Conservation (phyloP, 2,888 invertebrate species). For the Hartigia nigra region DNA sequence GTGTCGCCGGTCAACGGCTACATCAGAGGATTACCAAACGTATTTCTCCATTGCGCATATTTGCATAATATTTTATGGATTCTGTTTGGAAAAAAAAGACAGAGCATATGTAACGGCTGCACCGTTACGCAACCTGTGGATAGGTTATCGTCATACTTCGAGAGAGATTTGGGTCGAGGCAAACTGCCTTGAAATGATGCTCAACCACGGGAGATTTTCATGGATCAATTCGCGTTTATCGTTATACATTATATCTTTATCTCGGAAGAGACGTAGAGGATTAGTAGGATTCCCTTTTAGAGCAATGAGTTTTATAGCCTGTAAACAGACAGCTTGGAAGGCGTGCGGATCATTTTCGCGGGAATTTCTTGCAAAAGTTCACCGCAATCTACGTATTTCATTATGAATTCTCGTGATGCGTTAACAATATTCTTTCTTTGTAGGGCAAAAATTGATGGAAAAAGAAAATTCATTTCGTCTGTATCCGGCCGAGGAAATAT, state of each 20-base stretch:
- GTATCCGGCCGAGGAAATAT: too few species aligned
- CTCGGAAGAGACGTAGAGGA: neutral
- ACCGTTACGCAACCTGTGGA: neutral
- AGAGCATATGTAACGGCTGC: neutral
- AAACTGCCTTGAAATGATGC: neutral
- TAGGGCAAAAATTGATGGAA: neutral
- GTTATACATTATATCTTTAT: neutral
- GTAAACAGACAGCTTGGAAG: neutral
- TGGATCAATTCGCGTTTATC: neutral
- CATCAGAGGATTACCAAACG: neutral
- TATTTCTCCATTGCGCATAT: neutral
- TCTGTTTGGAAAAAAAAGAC: neutral
- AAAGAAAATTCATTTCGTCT: neutral
- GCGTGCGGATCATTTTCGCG: neutral
- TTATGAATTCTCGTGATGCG: too few species aligned
- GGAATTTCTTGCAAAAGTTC: neutral
- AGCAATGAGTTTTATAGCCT: neutral
- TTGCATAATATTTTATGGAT: neutral
- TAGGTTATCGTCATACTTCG: neutral
- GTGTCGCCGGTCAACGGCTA: neutral
- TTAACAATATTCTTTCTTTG: neutral
- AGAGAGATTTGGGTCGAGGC: neutral
- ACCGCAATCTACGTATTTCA: neutral
- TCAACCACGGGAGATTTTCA: neutral
- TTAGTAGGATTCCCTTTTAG: neutral